Evolutionary conservation across 2,888 invertebrate genomes (phyloP), one percentile per base, ranked within the genome.

Genomic region (Polyommatus iphigenia): DNA sequence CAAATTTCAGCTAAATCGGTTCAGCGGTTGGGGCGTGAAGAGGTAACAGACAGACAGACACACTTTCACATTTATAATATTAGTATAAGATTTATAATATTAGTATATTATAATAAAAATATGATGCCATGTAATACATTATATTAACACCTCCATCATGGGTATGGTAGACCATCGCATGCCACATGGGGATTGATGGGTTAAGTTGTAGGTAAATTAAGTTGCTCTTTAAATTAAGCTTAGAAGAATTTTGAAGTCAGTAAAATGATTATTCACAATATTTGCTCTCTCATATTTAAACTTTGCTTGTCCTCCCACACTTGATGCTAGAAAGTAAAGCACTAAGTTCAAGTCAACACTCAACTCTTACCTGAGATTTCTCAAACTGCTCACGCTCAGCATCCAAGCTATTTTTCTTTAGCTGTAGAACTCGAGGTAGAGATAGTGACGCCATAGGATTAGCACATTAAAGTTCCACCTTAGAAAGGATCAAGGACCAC

Each of bases 311-410:
- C 62, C 24, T 67, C 67, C 29, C 29, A 67, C 29, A 67, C 2
- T 32, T 29, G 15, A 67, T 29, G 67, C 67, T 32, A 67, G 29
- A 67, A 67, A 67, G 67, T 67, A 15, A 29, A 29, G 67, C 6
- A 29, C 0, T 24, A 13, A 67, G 20, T 8, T 29, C 8, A 62
- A 24, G 8, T 24, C 24, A 24, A 24, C 24, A 24, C 24, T 24
- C 24, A 54, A 54, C 13, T 18, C 29, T 32, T 91, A 97, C 97
- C 96, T 97, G 97, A 86, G 96, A 96, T 90, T 97, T 97, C 91
- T 97, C 97, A 88, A 97, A 98, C 85, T 96, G 96, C 89, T 98
- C 97, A 78, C 97, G 95, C 89, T 97, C 97, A 82, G 96, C 95
- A 87, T 97, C 97, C 87, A 97, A 89, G 87, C 96, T 97, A 81